Conservation (phyloP, 2,797 vertebrate genomes). For the Alca torda region DNA sequence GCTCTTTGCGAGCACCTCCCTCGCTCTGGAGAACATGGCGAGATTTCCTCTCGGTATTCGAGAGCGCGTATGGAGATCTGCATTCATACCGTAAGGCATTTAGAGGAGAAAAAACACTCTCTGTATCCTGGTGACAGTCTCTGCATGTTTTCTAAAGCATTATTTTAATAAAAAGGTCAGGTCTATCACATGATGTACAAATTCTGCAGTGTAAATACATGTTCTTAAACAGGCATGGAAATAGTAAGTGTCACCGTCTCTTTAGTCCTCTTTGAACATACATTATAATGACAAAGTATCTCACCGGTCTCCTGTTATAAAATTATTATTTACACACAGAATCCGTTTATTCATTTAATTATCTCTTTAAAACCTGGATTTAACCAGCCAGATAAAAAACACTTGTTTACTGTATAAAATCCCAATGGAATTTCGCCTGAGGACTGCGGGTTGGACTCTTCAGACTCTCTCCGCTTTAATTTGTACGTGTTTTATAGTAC, state of each 20-base stretch:
- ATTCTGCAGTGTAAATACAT: conserved; percentile 15
- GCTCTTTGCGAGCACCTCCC: not conserved
- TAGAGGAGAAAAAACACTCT: not conserved
- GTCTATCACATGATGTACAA: conserved; percentile 3
- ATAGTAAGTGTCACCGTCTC: not conserved
- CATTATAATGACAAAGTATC: not conserved
- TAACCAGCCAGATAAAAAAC: conserved; percentile 27
- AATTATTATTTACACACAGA: conserved; percentile 15
- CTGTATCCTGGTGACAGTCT: not conserved
- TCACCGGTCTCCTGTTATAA: not conserved
- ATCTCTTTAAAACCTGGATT: conserved; percentile 20
- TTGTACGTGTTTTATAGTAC: not conserved
- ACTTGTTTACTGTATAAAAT: not conserved
- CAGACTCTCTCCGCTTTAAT: not conserved
- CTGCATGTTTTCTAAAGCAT: conserved; percentile 31
- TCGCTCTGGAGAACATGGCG: not conserved
- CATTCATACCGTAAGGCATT: not conserved
- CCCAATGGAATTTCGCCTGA: not conserved
- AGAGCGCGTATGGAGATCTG: not conserved
- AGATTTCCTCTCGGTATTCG: accelerated
- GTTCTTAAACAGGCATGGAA: conserved; percentile 30
- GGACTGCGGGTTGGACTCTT: not conserved
- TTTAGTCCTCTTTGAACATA: conserved; percentile 8
- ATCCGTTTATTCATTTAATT: conserved; percentile 18
- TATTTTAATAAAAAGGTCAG: conserved; percentile 51